Evolutionary conservation across 2,113 vertebrate genomes (phyloP), one percentile per base, ranked within the genome.

Genomic region (Craseonycteris thonglongyai): DNA sequence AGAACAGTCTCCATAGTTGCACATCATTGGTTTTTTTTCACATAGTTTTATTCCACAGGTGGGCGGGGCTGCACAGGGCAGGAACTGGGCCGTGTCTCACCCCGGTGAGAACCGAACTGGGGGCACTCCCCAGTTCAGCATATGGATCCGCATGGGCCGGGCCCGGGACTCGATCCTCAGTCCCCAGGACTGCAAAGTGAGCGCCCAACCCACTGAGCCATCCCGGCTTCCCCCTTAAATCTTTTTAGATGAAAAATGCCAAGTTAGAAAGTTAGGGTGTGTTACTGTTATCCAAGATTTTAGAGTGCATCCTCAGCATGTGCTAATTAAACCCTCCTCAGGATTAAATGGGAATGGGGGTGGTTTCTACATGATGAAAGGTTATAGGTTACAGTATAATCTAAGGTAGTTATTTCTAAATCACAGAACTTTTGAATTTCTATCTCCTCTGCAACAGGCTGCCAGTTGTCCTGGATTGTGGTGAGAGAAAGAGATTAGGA

Each of bases 361-460:
- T 16, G 30, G 33, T 49, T 84, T 83, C 71, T 74, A 8, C 51
- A 38, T 69, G 68, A 49, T 63, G n/a, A 63, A 74, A 94, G 6
- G 24, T 33, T 75, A 49, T 33, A 63, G 58, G 80, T 78, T 95
- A 82, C 81, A 72, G 82, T 68, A 15, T 72, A 83, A 54, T 80
- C 35, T 80, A 47, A 71, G 49, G 12, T 78, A 49, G 69, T 74
- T 45, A 75, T 90, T 54, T 94, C 84, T 68, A 78, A 95, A 61
- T 82, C 68, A 86, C 22, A 93, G 63, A 72, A 74, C 30, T 96
- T 92, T 88, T 71, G 65, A 59, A 61, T 83, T 85, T 88, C 83
- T 83, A 0, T 91, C 45, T 76, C n/a, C 21, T 84, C 40, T 38
- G 45, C 61, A 35, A 86, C 78, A 91, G 76, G 82, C 83, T 96